Percentiles rank a stretch among this genome's conserved stretches.
phyloP scores from a whole-genome alignment of 2,797 vertebrate species.

The Anguilla anguilla region DNA sequence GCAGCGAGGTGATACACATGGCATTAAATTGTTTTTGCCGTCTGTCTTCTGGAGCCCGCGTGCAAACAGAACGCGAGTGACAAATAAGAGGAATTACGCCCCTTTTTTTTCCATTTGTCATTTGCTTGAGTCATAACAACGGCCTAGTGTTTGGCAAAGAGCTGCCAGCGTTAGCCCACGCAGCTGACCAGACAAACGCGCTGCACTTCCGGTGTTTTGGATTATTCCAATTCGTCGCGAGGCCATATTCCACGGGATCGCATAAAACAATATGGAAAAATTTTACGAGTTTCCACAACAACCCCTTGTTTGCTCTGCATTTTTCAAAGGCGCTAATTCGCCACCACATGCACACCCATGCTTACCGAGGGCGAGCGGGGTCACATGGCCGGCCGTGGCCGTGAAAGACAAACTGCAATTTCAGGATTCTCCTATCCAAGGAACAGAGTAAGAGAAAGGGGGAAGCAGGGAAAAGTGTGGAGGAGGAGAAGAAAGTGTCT shows the following conservation, averaged over 20 bases:
- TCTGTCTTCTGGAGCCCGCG: conserved; percentile 45
- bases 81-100: conserved; percentile 50
- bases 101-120: conserved; percentile 59
- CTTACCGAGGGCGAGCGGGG: conserved; percentile 20
- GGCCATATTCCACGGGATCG: neutral
- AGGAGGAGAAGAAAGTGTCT: conserved; percentile 27
- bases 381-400: conserved; percentile 38
- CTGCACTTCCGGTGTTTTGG: neutral
- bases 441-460: neutral
- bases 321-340: conserved; percentile 56
- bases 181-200: conserved; percentile 25
- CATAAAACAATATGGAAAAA: conserved; percentile 17
- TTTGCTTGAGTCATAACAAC: conserved; percentile 46
- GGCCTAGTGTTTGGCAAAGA: conserved; percentile 40
- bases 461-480: conserved; percentile 16
- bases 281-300: conserved; percentile 35
- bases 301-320: conserved; percentile 38
- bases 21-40: conserved; percentile 59
- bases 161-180: conserved; percentile 65
- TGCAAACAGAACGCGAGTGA: conserved; percentile 62
- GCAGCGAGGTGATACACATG: conserved; percentile 53
- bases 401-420: conserved; percentile 46
- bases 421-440: conserved; percentile 38
- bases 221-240: neutral
- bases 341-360: conserved; percentile 35